Evolutionary conservation across 2,113 vertebrate species (phyloP).

Genomic region (Eonycteris spelaea): DNA sequence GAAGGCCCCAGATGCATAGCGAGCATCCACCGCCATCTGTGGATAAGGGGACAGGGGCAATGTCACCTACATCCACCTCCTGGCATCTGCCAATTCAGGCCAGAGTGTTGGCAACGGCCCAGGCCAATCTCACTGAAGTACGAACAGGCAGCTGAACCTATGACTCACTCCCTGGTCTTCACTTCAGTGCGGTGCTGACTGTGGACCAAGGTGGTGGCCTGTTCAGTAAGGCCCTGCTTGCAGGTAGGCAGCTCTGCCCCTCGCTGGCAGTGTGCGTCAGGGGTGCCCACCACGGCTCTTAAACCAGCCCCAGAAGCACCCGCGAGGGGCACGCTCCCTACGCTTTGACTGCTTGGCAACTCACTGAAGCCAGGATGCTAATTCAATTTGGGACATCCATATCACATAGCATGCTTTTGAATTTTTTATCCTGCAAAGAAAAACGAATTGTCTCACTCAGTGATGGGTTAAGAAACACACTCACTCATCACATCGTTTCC

Average conservation of each 20-base stretch:
- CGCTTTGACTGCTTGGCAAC: neutral
- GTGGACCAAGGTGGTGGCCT: neutral
- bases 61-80: neutral
- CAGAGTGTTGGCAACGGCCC: neutral
- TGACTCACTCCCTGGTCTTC: neutral
- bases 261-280: neutral
- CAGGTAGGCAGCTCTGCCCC: neutral
- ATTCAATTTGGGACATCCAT: neutral
- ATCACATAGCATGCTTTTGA: neutral
- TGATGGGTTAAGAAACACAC: neutral
- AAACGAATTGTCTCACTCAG: neutral
- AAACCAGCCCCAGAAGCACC: neutral
- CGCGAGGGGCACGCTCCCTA: neutral
- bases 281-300: too few relatives aligned
- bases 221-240: neutral
- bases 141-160: neutral
- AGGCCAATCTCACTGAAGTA: neutral
- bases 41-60: neutral
- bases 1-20: neutral
- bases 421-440: neutral
- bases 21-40: neutral
- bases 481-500: neutral
- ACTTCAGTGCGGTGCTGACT: neutral
- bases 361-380: neutral
- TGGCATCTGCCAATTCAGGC: neutral